Evolutionary conservation across 2,113 vertebrate genomes (phyloP).

Genomic region (Sapayoa aenigma): DNA sequence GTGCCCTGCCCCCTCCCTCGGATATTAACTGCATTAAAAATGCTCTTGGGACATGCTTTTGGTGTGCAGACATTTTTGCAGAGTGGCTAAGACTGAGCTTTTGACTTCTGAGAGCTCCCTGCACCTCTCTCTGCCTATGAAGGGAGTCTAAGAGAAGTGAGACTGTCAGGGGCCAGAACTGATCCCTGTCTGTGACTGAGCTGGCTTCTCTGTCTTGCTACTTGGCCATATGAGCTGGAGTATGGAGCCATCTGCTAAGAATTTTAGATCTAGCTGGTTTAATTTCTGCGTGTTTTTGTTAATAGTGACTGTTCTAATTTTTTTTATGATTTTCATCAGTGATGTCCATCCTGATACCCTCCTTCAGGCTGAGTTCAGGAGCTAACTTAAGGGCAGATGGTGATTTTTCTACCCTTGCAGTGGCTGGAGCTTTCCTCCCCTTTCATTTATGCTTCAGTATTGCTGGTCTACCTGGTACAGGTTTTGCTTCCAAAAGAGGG

Average conservation of each 20-base stretch:
- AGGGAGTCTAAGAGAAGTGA: neutral
- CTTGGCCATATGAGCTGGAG: neutral
- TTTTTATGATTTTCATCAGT: neutral
- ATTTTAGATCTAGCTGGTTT: conserved; percentile 4
- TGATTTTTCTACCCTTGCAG: neutral
- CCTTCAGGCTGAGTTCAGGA: neutral
- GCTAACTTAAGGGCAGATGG: neutral
- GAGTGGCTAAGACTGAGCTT: neutral
- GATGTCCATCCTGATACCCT: neutral
- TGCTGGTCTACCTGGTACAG: neutral
- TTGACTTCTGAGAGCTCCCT: neutral
- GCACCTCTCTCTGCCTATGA: neutral
- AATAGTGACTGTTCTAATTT: neutral
- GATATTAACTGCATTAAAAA: conserved; percentile 49
- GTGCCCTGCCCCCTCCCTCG: neutral
- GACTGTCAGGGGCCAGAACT: neutral
- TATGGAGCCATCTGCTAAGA: conserved; percentile 26
- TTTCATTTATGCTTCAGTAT: neutral
- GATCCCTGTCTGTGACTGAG: neutral
- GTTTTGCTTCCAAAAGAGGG: neutral
- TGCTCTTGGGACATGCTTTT: conserved; percentile 1
- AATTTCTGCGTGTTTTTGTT: neutral
- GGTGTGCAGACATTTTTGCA: neutral
- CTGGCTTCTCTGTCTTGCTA: neutral
- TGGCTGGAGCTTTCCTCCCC: neutral